Evolutionary conservation across 2,888 invertebrate species (phyloP), one percentile per base, ranked within the genome.

Genomic region (Oxytorus armatus): DNA sequence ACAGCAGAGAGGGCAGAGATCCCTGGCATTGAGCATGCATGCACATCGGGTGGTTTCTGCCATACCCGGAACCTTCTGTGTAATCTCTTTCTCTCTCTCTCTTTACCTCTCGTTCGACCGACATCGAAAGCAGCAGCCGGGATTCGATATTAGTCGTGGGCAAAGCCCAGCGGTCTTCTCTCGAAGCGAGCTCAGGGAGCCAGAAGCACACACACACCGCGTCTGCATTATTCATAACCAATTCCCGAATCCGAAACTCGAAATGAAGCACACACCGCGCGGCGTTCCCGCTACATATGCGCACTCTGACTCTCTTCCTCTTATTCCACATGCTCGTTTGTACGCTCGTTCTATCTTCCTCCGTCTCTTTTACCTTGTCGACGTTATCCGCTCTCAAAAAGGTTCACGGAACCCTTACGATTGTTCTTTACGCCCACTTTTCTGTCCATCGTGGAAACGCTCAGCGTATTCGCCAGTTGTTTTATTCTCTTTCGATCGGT

Each of bases 191-290:
- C 85, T 39, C 42, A n/a, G 18, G 55, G 44, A 39, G 65, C 36
- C 78, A 73, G 61, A 42, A 49, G 65, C 85, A 65, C 39, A 63
- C 44, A 57, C 69, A 69, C 44, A 77, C 49, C 63, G 73, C 83
- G 84, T 81, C 85, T 90, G 90, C 89, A 90, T 90, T 90, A 90
- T 90, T 90, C 90, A 90, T 90, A 90, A 90, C 90, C 90, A 90
- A 90, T 90, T 90, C 88, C 90, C 89, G 87, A 90, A 90, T 90
- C 88, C 88, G 83, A 85, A 88, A 87, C 88, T 88, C 86, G 85
- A 89, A 89, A 89, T 88, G 88, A 88, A 87, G 77, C 73, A 66
- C 76, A 68, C 79, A 80, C 72, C 70, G 72, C 51, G 59, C 51
- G 75, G 70, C 49, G 42, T 53, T 72, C 51, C 49, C 23, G 77